A percentile compares a stretch with the other conserved stretches of the same genome.
These are phyloP conservation scores for Oreohelix idahoensis DNA, from an alignment of 1,140 invertebrate genomes.

Conservation along the genomic window DNA sequence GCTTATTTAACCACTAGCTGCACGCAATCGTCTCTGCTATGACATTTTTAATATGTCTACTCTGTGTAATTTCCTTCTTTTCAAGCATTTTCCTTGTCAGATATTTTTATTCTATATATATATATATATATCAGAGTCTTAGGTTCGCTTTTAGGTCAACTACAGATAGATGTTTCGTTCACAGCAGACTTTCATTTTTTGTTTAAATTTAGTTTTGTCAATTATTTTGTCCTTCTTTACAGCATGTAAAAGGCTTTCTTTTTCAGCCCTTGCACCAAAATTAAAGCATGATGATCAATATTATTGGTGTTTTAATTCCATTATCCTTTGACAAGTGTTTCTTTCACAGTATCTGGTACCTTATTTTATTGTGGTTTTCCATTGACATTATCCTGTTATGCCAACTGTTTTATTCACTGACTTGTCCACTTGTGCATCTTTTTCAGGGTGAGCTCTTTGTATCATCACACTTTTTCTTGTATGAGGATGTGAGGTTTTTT, in stretches of 20 bases:
- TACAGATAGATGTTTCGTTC: not conserved
- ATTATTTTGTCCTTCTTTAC: not conserved
- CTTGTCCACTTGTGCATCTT: slow-evolving; percentile 24
- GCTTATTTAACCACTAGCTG: not conserved
- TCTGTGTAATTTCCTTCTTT: not conserved
- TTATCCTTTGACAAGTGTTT: not conserved
- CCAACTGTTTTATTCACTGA: not conserved
- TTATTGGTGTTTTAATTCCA: not conserved
- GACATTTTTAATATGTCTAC: not conserved
- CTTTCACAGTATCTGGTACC: not conserved
- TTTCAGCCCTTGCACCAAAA: not conserved
- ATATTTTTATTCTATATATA: not conserved
- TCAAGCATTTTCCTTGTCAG: not conserved
- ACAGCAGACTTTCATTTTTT: not conserved
- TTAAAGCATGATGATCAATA: not conserved
- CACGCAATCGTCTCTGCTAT: not conserved
- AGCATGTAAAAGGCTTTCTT: not conserved
- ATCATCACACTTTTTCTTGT: slow-evolving; percentile 37
- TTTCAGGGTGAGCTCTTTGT: slow-evolving; percentile 40
- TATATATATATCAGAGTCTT: not conserved
- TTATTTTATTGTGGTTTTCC: not conserved
- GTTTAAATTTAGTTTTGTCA: not conserved
- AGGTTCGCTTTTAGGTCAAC: not conserved
- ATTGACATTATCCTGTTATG: not conserved
- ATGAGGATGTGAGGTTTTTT: slow-evolving; percentile 29